phyloP scores from a whole-genome alignment of 64 coral and sea anemone species.

The Actinia tenebrosa region DNA sequence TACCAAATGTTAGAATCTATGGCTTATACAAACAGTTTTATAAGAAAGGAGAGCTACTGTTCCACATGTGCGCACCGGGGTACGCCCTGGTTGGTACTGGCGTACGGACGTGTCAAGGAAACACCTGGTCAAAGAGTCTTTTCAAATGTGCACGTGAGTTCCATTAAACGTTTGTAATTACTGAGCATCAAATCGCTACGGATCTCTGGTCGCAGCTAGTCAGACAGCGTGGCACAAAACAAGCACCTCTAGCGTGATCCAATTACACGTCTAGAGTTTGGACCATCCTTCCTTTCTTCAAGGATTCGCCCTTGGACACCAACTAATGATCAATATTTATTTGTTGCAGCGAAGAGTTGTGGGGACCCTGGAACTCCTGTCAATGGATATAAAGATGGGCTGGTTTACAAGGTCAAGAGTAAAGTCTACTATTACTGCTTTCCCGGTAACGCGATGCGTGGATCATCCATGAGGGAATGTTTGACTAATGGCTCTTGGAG shows the following conservation, averaged over 20 bases:
- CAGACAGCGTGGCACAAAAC: too few species aligned
- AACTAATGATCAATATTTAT: background rate
- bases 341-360: slow-evolving; percentile 50
- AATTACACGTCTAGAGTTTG: too few species aligned
- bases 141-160: background rate
- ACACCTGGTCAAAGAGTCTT: background rate
- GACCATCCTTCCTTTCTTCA: too few species aligned
- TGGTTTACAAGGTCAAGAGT: slow-evolving; percentile 27
- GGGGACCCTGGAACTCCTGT: slow-evolving; percentile 55
- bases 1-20: background rate
- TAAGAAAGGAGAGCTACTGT: background rate
- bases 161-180: too few species aligned
- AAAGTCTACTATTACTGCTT: slow-evolving; percentile 46
- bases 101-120: background rate
- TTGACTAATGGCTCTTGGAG: slow-evolving; percentile 69
- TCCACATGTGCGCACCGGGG: background rate
- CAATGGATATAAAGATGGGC: slow-evolving; percentile 44
- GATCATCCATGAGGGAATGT: slow-evolving; percentile 38
- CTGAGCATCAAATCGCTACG: too few species aligned
- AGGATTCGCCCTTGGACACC: too few species aligned
- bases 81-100: background rate
- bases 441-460: slow-evolving; percentile 40
- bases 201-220: background rate
- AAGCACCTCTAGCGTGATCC: too few species aligned
- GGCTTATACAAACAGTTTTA: background rate